phyloP scores from a whole-genome alignment of 2,797 vertebrate species.

The Rhyacichthys aspro region DNA sequence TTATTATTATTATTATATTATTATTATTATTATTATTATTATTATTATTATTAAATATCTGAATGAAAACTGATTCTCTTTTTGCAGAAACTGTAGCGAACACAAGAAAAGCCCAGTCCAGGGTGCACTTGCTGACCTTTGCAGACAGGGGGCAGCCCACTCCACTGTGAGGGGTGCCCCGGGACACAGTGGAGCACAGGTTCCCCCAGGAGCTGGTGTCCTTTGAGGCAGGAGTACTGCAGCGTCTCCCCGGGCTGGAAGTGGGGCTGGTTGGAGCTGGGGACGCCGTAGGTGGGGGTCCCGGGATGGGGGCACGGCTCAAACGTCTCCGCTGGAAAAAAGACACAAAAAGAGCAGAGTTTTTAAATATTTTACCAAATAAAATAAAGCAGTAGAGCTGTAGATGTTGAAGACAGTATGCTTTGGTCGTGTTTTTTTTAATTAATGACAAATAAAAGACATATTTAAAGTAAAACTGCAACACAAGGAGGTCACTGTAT shows the following conservation, averaged over 20 bases:
- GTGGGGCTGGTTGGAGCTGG: slow-evolving; percentile 82
- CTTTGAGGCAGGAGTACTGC: slow-evolving; percentile 85
- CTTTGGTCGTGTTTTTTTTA: too few relatives aligned
- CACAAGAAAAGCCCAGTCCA: neutral
- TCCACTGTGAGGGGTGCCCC: slow-evolving; percentile 92
- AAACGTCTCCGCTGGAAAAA: slow-evolving; percentile 82
- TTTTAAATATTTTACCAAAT: too few relatives aligned
- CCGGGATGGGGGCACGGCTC: slow-evolving; percentile 90
- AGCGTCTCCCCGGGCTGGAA: slow-evolving; percentile 87
- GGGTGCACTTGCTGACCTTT: slow-evolving; percentile 77
- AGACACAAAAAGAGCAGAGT: neutral
- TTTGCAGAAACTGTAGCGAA: too few relatives aligned
- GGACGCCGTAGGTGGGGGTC: slow-evolving; percentile 83
- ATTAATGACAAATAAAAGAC: too few relatives aligned
- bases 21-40: too few relatives aligned
- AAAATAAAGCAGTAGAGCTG: too few relatives aligned
- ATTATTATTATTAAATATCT: too few relatives aligned
- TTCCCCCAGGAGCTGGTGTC: slow-evolving; percentile 88
- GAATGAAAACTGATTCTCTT: too few relatives aligned
- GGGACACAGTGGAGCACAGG: slow-evolving; percentile 88
- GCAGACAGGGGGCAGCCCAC: slow-evolving; percentile 88
- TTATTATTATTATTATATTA: too few relatives aligned
- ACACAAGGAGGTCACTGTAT: too few relatives aligned
- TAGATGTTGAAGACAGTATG: too few relatives aligned
- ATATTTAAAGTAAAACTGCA: too few relatives aligned